These are phyloP conservation scores for Zapus hudsonius DNA, from an alignment of 2,113 vertebrate species.

Conservation along the genomic window DNA sequence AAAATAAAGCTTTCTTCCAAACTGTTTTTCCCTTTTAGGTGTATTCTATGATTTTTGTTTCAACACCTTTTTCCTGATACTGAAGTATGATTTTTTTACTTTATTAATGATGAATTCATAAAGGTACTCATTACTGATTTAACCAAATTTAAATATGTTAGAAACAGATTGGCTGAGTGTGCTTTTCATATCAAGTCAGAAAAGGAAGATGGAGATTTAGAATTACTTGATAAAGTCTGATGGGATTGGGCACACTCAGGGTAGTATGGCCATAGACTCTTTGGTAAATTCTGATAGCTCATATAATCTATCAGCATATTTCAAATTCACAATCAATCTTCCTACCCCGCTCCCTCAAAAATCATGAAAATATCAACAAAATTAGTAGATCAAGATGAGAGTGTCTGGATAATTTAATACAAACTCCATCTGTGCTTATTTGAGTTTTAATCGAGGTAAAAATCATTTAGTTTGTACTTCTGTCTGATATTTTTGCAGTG, in stretches of 20 bases:
- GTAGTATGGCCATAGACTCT: no score
- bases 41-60: neutral
- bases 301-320: neutral
- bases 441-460: neutral
- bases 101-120: neutral
- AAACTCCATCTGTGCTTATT: neutral
- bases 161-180: neutral
- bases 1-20: neutral
- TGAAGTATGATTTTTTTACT: neutral
- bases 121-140: neutral
- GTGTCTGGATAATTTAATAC: neutral
- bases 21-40: neutral
- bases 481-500: no score
- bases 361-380: neutral
- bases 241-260: no score
- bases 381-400: neutral
- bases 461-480: neutral
- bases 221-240: neutral
- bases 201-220: neutral
- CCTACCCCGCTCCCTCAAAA: neutral
- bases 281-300: neutral
- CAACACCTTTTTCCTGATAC: neutral
- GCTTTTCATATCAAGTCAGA: neutral
- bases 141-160: neutral
- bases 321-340: neutral